Percentiles rank a stretch among this genome's conserved stretches.
Evolutionary conservation across 2,888 invertebrate species (phyloP).

Genomic region (Siphlonurus alternatus): DNA sequence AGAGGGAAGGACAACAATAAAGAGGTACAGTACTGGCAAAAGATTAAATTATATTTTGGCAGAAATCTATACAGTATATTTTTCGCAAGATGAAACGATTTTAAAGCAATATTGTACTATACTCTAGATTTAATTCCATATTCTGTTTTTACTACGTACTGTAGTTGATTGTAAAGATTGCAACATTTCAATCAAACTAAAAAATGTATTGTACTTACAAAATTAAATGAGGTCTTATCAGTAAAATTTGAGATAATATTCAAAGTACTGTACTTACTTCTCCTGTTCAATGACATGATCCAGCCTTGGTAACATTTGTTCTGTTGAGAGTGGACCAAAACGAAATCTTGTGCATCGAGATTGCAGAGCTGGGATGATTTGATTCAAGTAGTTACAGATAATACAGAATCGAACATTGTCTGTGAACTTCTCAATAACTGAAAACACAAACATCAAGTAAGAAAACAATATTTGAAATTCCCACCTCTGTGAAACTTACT

Average conservation of each 20-base stretch:
- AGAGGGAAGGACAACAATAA: conserved; percentile 5
- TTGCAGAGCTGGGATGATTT: conserved; percentile 97
- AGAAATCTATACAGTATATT: no score
- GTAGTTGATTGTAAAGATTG: not conserved
- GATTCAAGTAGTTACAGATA: conserved; percentile 95
- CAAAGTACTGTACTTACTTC: conserved; percentile 36
- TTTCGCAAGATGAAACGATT: no score
- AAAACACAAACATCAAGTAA: conserved; percentile 17
- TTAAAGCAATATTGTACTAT: no score
- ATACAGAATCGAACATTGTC: conserved; percentile 97
- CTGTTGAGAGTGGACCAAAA: conserved; percentile 73
- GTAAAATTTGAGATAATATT: no score
- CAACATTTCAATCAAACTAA: conserved; percentile 5
- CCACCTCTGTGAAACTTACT: no score
- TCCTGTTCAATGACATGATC: conserved; percentile 68
- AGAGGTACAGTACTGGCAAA: conserved; percentile 4
- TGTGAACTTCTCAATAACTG: conserved; percentile 98
- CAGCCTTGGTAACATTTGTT: conserved; percentile 79
- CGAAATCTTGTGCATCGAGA: conserved; percentile 94
- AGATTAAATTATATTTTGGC: no score
- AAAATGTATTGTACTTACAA: conserved; percentile 3
- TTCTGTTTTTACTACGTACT: not conserved
- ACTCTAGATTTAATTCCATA: no score
- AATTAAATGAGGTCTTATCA: no score
- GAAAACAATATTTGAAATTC: no score